Evolutionary conservation across 2,888 invertebrate genomes (phyloP).

Genomic region (Amiota mariae): DNA sequence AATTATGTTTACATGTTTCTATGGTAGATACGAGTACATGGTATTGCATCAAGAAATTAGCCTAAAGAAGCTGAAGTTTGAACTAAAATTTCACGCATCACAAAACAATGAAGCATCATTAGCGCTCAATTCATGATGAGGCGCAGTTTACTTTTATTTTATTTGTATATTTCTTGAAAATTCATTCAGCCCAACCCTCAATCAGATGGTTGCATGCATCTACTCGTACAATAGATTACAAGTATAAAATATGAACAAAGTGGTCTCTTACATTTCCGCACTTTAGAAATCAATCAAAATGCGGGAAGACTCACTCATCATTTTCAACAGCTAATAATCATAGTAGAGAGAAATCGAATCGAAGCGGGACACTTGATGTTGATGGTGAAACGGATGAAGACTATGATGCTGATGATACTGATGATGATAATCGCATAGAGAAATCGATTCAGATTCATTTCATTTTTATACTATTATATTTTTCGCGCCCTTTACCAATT

Average conservation of each 20-base stretch:
- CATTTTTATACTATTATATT: background rate
- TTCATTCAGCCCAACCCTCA: constrained; percentile 20
- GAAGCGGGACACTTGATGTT: background rate
- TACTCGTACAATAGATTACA: background rate
- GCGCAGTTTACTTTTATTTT: background rate
- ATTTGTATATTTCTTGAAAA: constrained; percentile 11
- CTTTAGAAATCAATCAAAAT: constrained; percentile 54
- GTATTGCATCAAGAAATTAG: constrained; percentile 18
- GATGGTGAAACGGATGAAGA: background rate
- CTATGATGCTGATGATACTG: no score
- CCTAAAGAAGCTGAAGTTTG: constrained; percentile 23
- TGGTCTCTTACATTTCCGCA: constrained; percentile 34
- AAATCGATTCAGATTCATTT: no score
- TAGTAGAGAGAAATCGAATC: no score
- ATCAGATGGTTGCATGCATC: background rate
- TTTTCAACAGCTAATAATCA: background rate
- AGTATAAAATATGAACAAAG: constrained; percentile 9
- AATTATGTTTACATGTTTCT: background rate
- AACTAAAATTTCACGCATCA: constrained; percentile 57
- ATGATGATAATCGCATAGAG: no score
- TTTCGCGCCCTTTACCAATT: background rate
- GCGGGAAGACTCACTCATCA: constrained; percentile 53
- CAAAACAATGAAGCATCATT: constrained; percentile 62
- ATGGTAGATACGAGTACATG: constrained; percentile 47
- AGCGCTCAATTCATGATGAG: constrained; percentile 36